phyloP scores from a whole-genome alignment of 2,797 vertebrate genomes.

The Gambelia wislizenii region DNA sequence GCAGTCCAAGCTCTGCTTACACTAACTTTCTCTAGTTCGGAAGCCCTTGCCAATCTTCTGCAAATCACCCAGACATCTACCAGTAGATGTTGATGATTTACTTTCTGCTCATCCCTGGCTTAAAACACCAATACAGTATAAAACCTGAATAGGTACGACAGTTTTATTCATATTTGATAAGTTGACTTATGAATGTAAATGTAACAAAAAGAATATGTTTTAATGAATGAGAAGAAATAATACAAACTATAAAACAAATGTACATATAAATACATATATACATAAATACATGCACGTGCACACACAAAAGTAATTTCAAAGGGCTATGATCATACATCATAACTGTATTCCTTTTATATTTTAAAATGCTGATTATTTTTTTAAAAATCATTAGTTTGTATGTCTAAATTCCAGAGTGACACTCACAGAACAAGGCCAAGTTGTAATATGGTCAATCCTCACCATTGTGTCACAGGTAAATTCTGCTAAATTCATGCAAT shows the following conservation, averaged over 20 bases:
- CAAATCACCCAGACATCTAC: background rate
- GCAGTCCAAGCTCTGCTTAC: background rate
- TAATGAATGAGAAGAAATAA: conserved; percentile 19
- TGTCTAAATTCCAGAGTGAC: conserved; percentile 20
- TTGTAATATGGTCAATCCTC: background rate
- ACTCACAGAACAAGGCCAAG: background rate
- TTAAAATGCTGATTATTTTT: conserved; percentile 23
- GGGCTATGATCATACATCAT: conserved; percentile 6
- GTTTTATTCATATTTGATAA: conserved; percentile 25
- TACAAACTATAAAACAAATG: conserved; percentile 12
- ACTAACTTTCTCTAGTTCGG: background rate
- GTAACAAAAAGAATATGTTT: conserved; percentile 23
- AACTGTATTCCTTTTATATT: background rate
- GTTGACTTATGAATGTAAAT: background rate
- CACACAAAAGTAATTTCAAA: conserved; percentile 12
- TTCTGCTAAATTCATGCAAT: background rate
- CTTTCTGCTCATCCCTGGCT: background rate
- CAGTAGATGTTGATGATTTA: background rate
- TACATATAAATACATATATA: conserved; percentile 29
- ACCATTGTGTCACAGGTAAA: background rate
- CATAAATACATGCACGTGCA: background rate
- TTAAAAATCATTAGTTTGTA: background rate
- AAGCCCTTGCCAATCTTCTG: background rate
- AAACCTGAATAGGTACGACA: background rate
- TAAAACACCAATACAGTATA: conserved; percentile 1